A percentile compares a stretch with the other conserved stretches of the same genome.
phyloP scores from a whole-genome alignment of 2,797 vertebrate genomes.

The Clarias laeviceps region DNA sequence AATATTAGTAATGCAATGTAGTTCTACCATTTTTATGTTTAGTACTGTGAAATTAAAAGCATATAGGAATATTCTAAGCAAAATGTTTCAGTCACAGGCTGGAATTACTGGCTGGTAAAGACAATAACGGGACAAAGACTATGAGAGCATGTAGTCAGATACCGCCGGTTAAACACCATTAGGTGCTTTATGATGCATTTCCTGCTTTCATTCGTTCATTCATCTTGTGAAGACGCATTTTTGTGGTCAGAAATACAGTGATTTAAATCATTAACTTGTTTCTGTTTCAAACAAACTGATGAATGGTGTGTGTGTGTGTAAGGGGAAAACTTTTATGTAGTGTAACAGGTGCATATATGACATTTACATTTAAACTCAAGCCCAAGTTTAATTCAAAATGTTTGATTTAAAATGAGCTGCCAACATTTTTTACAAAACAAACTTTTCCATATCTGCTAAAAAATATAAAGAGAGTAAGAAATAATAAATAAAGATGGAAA shows the following conservation, averaged over 20 bases:
- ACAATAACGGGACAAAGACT: too few relatives aligned
- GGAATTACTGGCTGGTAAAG: neutral
- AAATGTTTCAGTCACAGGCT: neutral
- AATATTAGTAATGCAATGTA: neutral
- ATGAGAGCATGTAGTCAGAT: neutral
- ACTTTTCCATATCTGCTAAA: conserved; percentile 32
- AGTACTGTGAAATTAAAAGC: neutral
- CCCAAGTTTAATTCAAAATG: neutral
- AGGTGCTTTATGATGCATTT: neutral
- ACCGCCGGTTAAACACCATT: neutral
- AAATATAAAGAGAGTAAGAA: conserved; percentile 41
- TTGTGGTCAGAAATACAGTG: neutral
- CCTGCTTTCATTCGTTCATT: neutral
- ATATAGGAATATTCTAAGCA: neutral
- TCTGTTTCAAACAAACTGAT: neutral
- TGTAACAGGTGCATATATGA: neutral
- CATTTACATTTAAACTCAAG: neutral
- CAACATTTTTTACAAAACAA: conserved; percentile 35
- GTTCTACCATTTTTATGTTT: neutral
- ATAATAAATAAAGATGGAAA: conserved; percentile 53
- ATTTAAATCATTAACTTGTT: neutral
- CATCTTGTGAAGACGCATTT: neutral
- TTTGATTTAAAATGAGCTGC: conserved; percentile 31
- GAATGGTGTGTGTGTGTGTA: neutral
- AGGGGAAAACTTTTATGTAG: neutral